These are phyloP conservation scores for Pagrus major DNA, from an alignment of 2,113 vertebrate genomes.

Conservation along the genomic window DNA sequence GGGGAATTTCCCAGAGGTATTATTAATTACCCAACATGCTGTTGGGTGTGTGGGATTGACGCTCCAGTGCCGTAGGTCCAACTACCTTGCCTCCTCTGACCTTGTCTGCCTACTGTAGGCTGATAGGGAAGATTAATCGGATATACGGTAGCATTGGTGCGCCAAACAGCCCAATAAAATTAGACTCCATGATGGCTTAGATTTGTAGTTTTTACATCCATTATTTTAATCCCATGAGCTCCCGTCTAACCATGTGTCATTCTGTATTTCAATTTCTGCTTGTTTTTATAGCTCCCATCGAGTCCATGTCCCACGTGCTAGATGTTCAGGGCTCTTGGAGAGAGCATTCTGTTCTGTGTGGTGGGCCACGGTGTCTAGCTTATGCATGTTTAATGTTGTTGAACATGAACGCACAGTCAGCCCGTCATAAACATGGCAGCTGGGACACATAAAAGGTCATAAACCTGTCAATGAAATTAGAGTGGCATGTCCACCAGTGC, in stretches of 20 bases:
- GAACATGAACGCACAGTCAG: conserved; percentile 83
- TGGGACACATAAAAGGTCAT: conserved; percentile 81
- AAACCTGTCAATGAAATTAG: conserved; percentile 83
- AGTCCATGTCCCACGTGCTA: conserved; percentile 49
- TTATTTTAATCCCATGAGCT: conserved; percentile 46
- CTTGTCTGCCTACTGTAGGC: conserved; percentile 54
- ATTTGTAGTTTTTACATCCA: conserved; percentile 52
- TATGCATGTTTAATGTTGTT: conserved; percentile 85
- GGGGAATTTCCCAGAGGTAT: conserved; percentile 65
- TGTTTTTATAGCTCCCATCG: conserved; percentile 59
- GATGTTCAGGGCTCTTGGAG: conserved; percentile 48
- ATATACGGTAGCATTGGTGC: conserved; percentile 22
- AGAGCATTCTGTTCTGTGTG: conserved; percentile 60
- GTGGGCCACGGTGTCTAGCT: conserved; percentile 67
- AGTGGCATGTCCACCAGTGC: conserved; percentile 80
- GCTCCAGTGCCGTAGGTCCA: conserved; percentile 51
- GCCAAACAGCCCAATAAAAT: conserved; percentile 54
- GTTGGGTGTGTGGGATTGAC: conserved; percentile 56
- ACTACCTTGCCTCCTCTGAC: conserved; percentile 54
- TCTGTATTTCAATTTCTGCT: conserved; percentile 56
- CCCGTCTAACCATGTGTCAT: conserved; percentile 48
- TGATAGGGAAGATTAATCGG: conserved; percentile 64
- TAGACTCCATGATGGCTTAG: conserved; percentile 53
- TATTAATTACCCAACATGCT: conserved; percentile 71
- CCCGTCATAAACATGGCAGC: conserved; percentile 82